A percentile compares a stretch with the other conserved stretches of the same genome.
phyloP scores from a whole-genome alignment of 1,140 invertebrate genomes.

The Sitobion miscanthi region DNA sequence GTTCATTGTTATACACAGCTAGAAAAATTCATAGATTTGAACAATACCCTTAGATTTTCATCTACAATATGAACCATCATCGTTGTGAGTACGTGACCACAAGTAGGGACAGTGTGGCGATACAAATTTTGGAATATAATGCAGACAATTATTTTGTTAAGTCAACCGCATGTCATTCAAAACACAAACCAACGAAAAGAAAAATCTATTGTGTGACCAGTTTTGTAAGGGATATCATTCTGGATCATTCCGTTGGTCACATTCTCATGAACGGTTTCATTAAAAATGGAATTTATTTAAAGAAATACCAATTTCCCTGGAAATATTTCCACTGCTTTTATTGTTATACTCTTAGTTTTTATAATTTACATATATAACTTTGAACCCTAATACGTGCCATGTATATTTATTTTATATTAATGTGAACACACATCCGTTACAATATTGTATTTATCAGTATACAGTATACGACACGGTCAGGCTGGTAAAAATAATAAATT shows the following conservation, averaged over 20 bases:
- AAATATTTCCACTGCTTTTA: not conserved
- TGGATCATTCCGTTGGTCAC: not conserved
- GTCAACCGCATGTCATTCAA: not conserved
- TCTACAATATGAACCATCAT: not conserved
- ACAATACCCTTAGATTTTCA: not conserved
- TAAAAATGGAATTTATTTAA: not conserved
- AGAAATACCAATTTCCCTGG: not conserved
- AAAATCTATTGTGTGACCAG: not conserved
- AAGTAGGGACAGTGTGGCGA: not conserved
- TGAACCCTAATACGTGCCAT: too few relatives aligned
- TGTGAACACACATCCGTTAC: too few relatives aligned
- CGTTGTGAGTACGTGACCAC: not conserved
- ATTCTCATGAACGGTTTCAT: not conserved
- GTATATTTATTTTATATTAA: too few relatives aligned
- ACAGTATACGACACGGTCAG: too few relatives aligned
- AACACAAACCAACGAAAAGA: not conserved
- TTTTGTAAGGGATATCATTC: not conserved
- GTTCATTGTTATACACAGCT: not conserved
- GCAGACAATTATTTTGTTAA: not conserved
- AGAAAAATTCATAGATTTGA: not conserved
- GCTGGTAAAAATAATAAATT: too few relatives aligned
- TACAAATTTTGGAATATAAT: not conserved
- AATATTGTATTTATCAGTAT: too few relatives aligned
- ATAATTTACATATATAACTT: too few relatives aligned
- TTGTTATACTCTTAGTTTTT: not conserved